Evolutionary conservation across 2,888 invertebrate genomes (phyloP).

Genomic region (Malachius bipustulatus): DNA sequence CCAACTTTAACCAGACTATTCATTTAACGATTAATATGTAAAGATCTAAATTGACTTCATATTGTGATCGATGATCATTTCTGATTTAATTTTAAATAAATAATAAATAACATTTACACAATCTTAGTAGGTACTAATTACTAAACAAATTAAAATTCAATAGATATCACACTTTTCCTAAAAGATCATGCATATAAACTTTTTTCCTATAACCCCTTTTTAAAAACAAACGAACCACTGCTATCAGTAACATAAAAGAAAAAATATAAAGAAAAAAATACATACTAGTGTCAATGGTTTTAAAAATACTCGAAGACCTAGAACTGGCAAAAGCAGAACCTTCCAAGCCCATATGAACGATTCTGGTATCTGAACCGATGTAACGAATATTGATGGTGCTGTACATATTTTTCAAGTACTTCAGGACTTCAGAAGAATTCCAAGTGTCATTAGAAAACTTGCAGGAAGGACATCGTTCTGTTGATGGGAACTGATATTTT

Average conservation of each 20-base stretch:
- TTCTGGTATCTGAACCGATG: conserved; percentile 33
- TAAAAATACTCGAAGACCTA: conserved; percentile 23
- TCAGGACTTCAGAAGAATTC: conserved; percentile 51
- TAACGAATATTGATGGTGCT: conserved; percentile 38
- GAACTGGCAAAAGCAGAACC: conserved; percentile 12
- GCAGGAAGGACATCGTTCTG: conserved; percentile 56
- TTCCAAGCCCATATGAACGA: conserved; percentile 28
- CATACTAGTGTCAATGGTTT: conserved; percentile 33
- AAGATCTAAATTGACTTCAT: no score
- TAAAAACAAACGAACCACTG: conserved; percentile 51
- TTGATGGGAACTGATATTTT: conserved; percentile 79
- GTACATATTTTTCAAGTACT: conserved; percentile 49
- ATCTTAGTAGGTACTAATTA: no score
- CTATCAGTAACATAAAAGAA: conserved; percentile 56
- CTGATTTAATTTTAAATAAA: no score
- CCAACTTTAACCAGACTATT: no score
- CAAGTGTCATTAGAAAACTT: conserved; percentile 42
- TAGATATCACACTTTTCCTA: conserved; percentile 53
- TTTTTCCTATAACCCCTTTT: conserved; percentile 63
- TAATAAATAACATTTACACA: no score
- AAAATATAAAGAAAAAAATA: conserved; percentile 30
- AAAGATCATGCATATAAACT: conserved; percentile 53
- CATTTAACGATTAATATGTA: no score
- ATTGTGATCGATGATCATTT: no score
- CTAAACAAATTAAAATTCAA: no score